Percentiles rank a stretch among this genome's conserved stretches.
phyloP scores from a whole-genome alignment of 1,140 invertebrate species.

The Lamellibrachia luymesi region DNA sequence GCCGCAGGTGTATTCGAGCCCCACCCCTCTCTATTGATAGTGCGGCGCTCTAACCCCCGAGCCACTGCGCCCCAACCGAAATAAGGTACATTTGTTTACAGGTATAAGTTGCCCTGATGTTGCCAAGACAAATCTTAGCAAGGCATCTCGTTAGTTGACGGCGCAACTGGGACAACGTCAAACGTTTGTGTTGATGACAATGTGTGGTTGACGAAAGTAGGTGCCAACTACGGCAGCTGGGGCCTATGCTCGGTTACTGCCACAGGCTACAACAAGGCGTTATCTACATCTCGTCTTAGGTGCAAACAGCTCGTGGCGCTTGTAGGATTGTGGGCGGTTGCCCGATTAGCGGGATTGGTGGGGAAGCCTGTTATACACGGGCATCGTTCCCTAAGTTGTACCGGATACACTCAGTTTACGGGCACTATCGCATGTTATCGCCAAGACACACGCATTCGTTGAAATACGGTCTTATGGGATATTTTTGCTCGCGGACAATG shows the following conservation, averaged over 20 bases:
- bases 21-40: too few relatives aligned
- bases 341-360: not conserved
- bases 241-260: not conserved
- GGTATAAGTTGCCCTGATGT: too few relatives aligned
- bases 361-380: not conserved
- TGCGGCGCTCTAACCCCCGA: too few relatives aligned
- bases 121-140: not conserved
- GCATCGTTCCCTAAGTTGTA: not conserved
- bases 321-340: not conserved
- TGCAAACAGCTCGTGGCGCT: not conserved
- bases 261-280: not conserved
- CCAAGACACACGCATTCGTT: not conserved
- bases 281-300: not conserved
- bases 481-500: too few relatives aligned
- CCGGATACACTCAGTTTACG: not conserved
- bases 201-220: not conserved
- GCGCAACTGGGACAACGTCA: too few relatives aligned
- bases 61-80: too few relatives aligned
- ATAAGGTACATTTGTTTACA: too few relatives aligned
- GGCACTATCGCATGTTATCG: not conserved
- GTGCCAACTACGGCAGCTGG: not conserved
- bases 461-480: too few relatives aligned
- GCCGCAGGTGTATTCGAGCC: too few relatives aligned
- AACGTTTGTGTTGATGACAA: not conserved
- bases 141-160: not conserved